phyloP scores from a whole-genome alignment of 2,797 vertebrate genomes.

The Erpetoichthys calabaricus region DNA sequence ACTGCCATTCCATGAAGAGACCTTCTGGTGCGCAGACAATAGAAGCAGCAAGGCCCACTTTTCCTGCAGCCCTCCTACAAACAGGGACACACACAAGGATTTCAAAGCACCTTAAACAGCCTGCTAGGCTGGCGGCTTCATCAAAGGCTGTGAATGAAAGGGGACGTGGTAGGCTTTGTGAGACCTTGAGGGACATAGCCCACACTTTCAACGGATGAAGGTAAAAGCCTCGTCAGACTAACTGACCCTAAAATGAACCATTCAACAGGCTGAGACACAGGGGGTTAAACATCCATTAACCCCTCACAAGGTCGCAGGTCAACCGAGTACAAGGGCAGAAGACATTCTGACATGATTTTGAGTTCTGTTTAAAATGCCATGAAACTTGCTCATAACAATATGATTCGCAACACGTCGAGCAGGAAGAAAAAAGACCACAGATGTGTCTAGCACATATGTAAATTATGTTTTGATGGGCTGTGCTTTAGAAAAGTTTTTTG shows the following conservation, averaged over 20 bases:
- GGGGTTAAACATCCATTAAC: not conserved
- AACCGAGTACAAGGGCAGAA: no score
- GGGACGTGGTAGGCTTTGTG: not conserved
- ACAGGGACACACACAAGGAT: not conserved
- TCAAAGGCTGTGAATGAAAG: not conserved
- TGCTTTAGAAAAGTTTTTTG: no score
- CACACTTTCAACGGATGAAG: not conserved
- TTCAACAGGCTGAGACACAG: not conserved
- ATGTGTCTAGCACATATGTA: no score
- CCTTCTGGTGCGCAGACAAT: not conserved
- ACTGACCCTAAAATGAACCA: not conserved
- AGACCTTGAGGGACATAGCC: not conserved
- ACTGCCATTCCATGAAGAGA: not conserved
- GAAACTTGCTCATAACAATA: no score
- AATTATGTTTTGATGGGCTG: no score
- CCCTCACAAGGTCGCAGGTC: no score
- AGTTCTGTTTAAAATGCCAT: no score
- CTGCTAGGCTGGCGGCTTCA: not conserved
- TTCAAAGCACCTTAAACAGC: constrained; percentile 1
- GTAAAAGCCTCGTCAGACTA: not conserved
- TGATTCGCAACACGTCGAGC: no score
- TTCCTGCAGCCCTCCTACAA: not conserved
- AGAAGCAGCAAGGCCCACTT: no score
- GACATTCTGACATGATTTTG: no score
- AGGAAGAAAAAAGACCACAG: no score